Evolutionary conservation across 1,140 invertebrate genomes (phyloP).

Genomic region (Caerostris darwini): DNA sequence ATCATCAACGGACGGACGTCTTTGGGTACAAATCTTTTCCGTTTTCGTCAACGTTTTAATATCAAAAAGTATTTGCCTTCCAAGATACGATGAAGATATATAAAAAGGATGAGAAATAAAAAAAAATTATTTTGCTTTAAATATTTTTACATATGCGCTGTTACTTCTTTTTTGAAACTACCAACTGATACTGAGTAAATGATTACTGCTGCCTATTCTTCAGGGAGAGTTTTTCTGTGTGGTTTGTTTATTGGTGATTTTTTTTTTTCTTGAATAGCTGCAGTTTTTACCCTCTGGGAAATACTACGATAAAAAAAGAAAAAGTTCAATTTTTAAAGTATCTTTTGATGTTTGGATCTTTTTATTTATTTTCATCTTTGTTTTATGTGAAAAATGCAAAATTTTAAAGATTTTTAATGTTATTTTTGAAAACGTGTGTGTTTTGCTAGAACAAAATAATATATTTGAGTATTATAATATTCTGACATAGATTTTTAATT

Average conservation of each 20-base stretch:
- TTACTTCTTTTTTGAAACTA: not conserved
- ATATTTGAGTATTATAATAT: no score
- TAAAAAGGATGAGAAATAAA: not conserved
- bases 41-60: slow-evolving; percentile 39
- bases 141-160: not conserved
- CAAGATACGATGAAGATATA: slow-evolving; percentile 15
- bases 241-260: not conserved
- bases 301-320: no score
- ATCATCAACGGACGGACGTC: not conserved
- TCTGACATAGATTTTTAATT: no score
- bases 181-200: not conserved
- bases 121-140: not conserved
- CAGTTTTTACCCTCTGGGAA: not conserved
- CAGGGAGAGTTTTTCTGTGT: not conserved
- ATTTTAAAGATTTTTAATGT: no score
- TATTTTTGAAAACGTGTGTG: no score
- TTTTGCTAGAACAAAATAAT: no score
- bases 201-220: slow-evolving; percentile 19
- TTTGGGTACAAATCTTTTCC: slow-evolving; percentile 3
- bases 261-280: not conserved
- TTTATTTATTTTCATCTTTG: no score
- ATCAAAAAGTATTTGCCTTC: slow-evolving; percentile 69
- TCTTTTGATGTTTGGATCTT: no score
- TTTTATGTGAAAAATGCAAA: no score
- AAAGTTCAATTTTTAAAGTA: no score